phyloP scores from a whole-genome alignment of 2,797 vertebrate species.

The Danionella dracula region DNA sequence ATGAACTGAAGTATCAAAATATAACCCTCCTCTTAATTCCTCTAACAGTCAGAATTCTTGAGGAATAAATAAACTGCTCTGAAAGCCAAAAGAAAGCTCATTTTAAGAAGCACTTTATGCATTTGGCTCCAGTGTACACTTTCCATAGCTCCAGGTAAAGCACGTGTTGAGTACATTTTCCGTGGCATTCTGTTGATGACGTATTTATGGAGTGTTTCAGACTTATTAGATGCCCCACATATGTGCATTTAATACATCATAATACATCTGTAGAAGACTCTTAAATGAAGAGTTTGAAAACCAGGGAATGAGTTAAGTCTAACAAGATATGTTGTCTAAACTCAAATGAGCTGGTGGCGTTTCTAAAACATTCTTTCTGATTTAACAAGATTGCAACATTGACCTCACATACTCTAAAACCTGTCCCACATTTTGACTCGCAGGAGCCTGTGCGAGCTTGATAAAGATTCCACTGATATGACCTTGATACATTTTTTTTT shows the following conservation, averaged over 20 bases:
- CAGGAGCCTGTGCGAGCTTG: conserved; percentile 11
- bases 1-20: not conserved
- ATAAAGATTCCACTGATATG: conserved; percentile 20
- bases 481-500: not conserved
- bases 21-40: not conserved
- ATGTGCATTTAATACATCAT: not conserved
- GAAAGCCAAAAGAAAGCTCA: not conserved
- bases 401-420: conserved; percentile 10
- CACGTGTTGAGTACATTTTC: not conserved
- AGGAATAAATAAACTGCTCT: conserved; percentile 11
- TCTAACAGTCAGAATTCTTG: conserved; percentile 15
- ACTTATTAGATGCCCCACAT: not conserved
- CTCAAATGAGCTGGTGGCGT: not conserved
- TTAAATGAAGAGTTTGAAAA: not conserved
- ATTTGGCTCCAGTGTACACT: conserved; percentile 13
- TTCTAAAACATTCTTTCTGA: not conserved
- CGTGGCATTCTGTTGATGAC: not conserved
- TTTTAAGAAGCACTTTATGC: not conserved
- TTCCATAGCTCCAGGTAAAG: conserved; percentile 20
- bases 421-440: conserved; percentile 27
- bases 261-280: not conserved
- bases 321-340: conserved; percentile 5
- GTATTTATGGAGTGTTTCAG: not conserved
- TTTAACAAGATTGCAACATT: conserved; percentile 8
- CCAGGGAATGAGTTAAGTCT: not conserved